Conservation (phyloP, 2,113 vertebrate species). For the Chionis minor region DNA sequence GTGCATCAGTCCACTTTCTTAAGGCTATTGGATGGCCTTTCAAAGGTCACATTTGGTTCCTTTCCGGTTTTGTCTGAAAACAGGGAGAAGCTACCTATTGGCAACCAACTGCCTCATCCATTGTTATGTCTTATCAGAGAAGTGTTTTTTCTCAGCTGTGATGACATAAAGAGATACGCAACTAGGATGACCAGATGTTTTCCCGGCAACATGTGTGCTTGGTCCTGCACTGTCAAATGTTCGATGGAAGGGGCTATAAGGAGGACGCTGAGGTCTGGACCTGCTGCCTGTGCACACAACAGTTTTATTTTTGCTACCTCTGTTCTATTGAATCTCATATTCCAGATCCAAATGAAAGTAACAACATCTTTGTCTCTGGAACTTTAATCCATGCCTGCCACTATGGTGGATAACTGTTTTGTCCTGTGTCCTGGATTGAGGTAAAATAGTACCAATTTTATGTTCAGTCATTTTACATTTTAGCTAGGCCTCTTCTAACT, state of each 20-base stretch:
- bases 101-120: not conserved
- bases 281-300: rapidly evolving
- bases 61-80: not conserved
- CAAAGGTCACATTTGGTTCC: not conserved
- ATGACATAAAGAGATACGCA: not conserved
- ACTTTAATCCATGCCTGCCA: not conserved
- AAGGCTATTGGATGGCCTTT: not conserved
- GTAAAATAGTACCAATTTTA: too few species aligned
- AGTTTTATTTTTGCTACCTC: not conserved
- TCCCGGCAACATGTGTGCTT: not conserved
- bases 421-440: not conserved
- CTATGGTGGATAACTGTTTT: not conserved
- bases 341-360: not conserved
- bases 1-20: not conserved
- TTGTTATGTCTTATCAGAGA: not conserved
- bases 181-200: not conserved
- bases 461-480: too few species aligned
- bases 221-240: not conserved
- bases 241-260: not conserved
- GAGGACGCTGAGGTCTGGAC: not conserved
- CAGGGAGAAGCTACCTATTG: not conserved
- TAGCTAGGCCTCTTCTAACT: too few species aligned
- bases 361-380: not conserved
- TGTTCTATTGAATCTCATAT: not conserved
- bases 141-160: not conserved